phyloP scores from a whole-genome alignment of 2,888 invertebrate genomes.

The Argyra leucocephala region DNA sequence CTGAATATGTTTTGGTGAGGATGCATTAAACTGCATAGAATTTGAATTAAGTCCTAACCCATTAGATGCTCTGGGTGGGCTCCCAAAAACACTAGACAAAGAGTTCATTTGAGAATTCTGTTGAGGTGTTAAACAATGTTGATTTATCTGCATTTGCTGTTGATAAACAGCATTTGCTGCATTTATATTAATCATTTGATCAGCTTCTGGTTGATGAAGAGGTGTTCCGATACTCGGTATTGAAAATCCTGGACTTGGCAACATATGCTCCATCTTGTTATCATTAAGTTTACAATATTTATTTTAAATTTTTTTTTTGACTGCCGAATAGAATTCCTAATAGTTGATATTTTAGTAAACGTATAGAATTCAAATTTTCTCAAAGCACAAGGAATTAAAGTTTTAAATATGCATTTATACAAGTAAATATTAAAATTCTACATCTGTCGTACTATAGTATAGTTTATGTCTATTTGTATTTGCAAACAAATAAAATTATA shows the following conservation, averaged over 20 bases:
- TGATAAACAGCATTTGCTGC: conserved; percentile 73
- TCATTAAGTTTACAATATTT: neutral
- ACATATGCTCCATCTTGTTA: conserved; percentile 74
- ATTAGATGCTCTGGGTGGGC: neutral
- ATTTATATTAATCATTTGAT: conserved; percentile 79
- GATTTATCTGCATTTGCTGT: conserved; percentile 52
- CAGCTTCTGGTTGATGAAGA: conserved; percentile 80
- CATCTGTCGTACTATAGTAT: too few species aligned
- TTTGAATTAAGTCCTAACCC: conserved; percentile 38
- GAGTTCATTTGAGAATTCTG: neutral
- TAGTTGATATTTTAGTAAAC: too few species aligned
- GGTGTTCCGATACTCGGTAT: conserved; percentile 87
- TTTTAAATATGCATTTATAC: too few species aligned
- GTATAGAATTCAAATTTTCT: too few species aligned
- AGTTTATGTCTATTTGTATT: too few species aligned
- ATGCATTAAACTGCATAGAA: conserved; percentile 50
- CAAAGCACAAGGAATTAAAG: too few species aligned
- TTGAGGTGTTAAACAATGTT: neutral
- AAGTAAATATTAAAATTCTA: too few species aligned
- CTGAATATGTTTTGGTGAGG: conserved; percentile 63
- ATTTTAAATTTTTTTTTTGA: too few species aligned
- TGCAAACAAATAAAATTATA: too few species aligned
- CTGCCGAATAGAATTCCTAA: too few species aligned
- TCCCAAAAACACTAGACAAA: neutral
- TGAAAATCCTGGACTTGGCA: conserved; percentile 78